These are phyloP conservation scores for Gambusia yucatana DNA, from an alignment of 2,797 vertebrate genomes.

Conservation along the genomic window DNA sequence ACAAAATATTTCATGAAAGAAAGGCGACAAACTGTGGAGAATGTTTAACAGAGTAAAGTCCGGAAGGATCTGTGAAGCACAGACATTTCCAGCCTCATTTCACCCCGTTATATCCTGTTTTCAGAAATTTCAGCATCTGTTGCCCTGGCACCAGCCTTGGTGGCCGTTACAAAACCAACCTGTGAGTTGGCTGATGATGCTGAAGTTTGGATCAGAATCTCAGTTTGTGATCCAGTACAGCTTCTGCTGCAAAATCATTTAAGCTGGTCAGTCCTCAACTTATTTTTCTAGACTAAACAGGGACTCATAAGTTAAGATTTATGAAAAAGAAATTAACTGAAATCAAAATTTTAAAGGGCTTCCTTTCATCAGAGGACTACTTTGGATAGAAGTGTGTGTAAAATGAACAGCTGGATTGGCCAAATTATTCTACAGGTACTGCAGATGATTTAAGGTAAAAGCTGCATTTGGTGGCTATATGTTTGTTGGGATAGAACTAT, in stretches of 20 bases:
- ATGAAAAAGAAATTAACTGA: neutral
- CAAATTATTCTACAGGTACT: neutral
- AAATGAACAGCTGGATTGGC: neutral
- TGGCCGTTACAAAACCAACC: neutral
- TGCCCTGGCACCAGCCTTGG: neutral
- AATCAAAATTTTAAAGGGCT: neutral
- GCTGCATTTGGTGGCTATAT: neutral
- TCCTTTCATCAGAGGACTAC: neutral
- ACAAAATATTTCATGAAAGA: neutral
- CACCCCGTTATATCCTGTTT: neutral
- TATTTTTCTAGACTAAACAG: neutral
- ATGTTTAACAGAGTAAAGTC: neutral
- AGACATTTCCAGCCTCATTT: neutral
- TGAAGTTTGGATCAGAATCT: neutral
- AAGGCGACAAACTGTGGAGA: neutral
- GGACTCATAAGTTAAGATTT: neutral
- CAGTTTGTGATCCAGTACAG: neutral
- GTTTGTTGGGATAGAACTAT: neutral
- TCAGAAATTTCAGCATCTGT: neutral
- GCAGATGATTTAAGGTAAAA: neutral
- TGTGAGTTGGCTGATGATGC: neutral
- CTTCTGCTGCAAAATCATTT: neutral
- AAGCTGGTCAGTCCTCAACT: neutral
- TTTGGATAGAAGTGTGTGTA: neutral
- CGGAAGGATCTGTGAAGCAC: neutral